Conservation (phyloP, 2,113 vertebrate genomes). For the Corydoras maculifer region DNA sequence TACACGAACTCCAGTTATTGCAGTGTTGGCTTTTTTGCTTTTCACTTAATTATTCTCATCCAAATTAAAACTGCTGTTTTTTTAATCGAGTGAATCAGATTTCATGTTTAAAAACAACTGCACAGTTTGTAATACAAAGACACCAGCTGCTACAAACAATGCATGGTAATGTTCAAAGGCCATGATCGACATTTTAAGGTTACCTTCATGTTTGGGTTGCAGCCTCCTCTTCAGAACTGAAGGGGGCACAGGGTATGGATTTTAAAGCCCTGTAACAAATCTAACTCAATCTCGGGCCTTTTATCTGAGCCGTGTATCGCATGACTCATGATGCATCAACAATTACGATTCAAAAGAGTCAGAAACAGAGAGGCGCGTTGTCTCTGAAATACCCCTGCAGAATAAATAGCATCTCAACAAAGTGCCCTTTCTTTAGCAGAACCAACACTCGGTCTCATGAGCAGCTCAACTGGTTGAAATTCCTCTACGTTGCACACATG, state of each 20-base stretch:
- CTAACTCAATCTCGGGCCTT: background rate
- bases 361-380: slow-evolving; percentile 2
- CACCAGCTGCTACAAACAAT: background rate
- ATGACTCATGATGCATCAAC: background rate
- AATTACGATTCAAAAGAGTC: background rate
- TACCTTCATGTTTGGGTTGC: slow-evolving; percentile 4
- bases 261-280: background rate
- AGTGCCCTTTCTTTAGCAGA: slow-evolving; percentile 15
- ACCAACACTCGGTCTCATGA: slow-evolving; percentile 10
- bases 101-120: background rate
- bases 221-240: background rate
- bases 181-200: background rate
- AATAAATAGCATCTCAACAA: slow-evolving; percentile 30
- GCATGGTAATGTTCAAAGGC: background rate
- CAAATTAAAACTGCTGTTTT: background rate
- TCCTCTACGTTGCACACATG: too few species aligned
- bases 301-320: background rate
- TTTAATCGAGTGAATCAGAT: too few species aligned
- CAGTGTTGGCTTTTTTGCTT: too few species aligned
- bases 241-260: background rate
- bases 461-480: background rate
- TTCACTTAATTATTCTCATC: too few species aligned
- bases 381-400: slow-evolving; percentile 10
- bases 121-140: slow-evolving; percentile 1
- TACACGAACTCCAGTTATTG: too few species aligned